Percentiles rank a stretch among this genome's conserved stretches.
Evolutionary conservation across 2,113 vertebrate genomes (phyloP).

Genomic region (Serilophus lunatus): DNA sequence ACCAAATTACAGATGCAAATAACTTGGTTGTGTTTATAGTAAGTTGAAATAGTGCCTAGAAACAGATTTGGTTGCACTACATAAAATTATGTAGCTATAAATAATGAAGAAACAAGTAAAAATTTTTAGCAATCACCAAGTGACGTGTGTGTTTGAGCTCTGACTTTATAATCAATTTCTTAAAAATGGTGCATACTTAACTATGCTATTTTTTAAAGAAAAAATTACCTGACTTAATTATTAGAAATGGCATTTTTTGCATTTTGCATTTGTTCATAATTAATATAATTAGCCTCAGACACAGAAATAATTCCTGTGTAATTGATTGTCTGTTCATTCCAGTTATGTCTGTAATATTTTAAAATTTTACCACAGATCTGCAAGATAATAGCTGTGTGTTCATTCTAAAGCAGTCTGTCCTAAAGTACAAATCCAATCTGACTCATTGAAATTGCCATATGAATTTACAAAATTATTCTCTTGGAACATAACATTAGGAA

Average conservation of each 20-base stretch:
- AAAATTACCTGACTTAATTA: neutral
- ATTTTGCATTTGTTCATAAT: neutral
- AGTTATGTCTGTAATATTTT: neutral
- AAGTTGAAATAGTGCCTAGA: neutral
- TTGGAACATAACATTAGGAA: neutral
- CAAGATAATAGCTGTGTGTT: neutral
- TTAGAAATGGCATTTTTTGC: neutral
- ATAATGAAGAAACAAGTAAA: neutral
- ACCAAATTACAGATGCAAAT: neutral
- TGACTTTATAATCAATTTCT: neutral
- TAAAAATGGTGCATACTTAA: too few species aligned
- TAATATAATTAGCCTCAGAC: conserved; percentile 16
- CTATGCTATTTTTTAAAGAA: too few species aligned
- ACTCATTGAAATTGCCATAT: neutral
- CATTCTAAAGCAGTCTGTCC: neutral
- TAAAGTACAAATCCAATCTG: neutral
- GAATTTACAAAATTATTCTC: neutral
- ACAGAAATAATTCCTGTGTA: conserved; percentile 15
- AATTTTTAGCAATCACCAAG: neutral
- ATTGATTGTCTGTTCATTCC: neutral
- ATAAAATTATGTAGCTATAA: neutral
- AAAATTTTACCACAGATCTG: neutral
- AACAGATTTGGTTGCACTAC: neutral
- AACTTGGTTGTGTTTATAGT: neutral
- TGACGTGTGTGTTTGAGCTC: neutral